These are phyloP conservation scores for Xyrauchen texanus DNA, from an alignment of 2,113 vertebrate genomes.

Conservation along the genomic window DNA sequence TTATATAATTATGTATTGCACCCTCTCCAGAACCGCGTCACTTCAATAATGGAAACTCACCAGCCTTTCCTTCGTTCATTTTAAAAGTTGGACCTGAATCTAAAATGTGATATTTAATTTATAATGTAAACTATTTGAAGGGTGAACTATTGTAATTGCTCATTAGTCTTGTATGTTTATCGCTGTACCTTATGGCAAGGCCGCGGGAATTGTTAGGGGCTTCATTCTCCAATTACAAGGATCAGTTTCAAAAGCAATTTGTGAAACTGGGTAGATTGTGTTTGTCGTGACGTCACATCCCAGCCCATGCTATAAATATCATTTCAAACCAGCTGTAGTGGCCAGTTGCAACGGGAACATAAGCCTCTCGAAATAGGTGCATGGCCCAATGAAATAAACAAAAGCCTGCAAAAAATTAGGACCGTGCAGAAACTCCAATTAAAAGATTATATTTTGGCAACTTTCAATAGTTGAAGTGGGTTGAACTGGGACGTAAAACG, in stretches of 20 bases:
- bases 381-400: not conserved
- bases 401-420: not conserved
- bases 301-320: conserved; percentile 79
- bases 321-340: conserved; percentile 31
- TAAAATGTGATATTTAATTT: conserved; percentile 38
- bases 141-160: conserved; percentile 99
- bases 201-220: conserved; percentile 89
- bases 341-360: conserved; percentile 2
- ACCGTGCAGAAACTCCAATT: not conserved
- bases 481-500: not conserved
- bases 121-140: conserved; percentile 92
- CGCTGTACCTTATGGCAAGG: conserved; percentile 97
- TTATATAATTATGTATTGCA: not conserved
- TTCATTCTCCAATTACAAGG: conserved; percentile 95
- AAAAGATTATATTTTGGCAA: not conserved
- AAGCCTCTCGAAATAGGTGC: too few relatives aligned
- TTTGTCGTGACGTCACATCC: conserved; percentile 86
- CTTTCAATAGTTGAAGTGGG: not conserved
- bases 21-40: not conserved
- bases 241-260: conserved; percentile 97
- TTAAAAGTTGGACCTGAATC: conserved; percentile 17
- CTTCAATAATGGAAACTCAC: conserved; percentile 30
- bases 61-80: conserved; percentile 18
- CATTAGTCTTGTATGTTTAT: conserved; percentile 99
- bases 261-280: conserved; percentile 89